Evolutionary conservation across 2,888 invertebrate species (phyloP), one percentile per base, ranked within the genome.

Genomic region (Temnothorax rugatulus): DNA sequence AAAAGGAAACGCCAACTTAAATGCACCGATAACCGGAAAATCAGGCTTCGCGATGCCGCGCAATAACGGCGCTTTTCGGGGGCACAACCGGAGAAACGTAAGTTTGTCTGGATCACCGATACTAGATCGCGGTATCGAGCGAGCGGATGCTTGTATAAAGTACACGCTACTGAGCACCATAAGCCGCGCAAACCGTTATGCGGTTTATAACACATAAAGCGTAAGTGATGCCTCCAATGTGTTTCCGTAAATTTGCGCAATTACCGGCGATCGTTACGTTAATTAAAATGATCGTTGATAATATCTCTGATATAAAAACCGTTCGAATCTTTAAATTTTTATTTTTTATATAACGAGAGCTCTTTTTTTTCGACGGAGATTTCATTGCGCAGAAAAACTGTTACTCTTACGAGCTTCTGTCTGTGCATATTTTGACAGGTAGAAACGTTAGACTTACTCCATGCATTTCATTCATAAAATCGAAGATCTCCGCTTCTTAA

Each of bases 161-260:
- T 82, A 64, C 82, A 68, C 82, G 64, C 81, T 52, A 82, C 85
- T 82, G 86, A 83, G 68, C 82, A 64, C 82, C 85, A 84, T 82
- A 79, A 86, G 63, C 84, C 44, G 83, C 83, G 79, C 81, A 47
- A 77, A 88, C 90, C 90, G 90, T 89, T 90, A 88, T 84, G 71
- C 69, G 69, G 68, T 88, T 88, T 83, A 69, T 84, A 87, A 88
- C 85, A 82, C 81, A 85, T 74, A 84, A 86, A 88, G 66, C 81
- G 73, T 83, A 82, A 79, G 68, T 73, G 75, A 88, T 85, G 88
- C 86, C 83, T 86, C 68, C 21, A 66, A 82, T 85, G 64, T 38
- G 44, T 64, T 82, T 81, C 83, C 77, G 44, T 75, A 75, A 82
- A 68, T 75, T 66, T 68, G 77, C 13, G 21, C 75, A 50, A 54